A percentile compares a stretch with the other conserved stretches of the same genome.
These are phyloP conservation scores for Cinara cedri DNA, from an alignment of 2,888 invertebrate genomes.

Conservation along the genomic window DNA sequence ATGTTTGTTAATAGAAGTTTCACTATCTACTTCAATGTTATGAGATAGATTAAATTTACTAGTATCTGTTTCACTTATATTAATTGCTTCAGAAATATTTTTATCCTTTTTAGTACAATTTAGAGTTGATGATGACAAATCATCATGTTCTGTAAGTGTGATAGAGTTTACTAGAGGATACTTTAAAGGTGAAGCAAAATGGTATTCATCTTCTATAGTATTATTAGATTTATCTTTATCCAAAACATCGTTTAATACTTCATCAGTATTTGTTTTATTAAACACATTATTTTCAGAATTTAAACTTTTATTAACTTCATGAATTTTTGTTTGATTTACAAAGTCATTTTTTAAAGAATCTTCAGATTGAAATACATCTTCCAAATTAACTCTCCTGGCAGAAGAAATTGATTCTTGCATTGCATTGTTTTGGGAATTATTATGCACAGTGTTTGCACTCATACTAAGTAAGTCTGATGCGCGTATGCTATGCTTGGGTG, in stretches of 20 bases:
- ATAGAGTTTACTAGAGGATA: background rate
- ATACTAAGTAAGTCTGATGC: conserved; percentile 46
- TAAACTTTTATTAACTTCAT: background rate
- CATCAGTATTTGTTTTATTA: background rate
- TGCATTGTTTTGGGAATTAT: background rate
- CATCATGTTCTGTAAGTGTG: background rate
- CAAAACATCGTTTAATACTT: background rate
- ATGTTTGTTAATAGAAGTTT: background rate
- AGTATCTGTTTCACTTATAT: background rate
- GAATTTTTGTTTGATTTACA: conserved; percentile 14
- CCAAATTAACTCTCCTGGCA: conserved; percentile 32
- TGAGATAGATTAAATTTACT: background rate
- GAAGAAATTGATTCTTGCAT: conserved; percentile 23
- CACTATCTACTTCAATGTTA: background rate
- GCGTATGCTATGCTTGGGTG: conserved; percentile 19
- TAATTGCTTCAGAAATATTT: background rate
- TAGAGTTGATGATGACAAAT: background rate
- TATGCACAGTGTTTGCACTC: background rate
- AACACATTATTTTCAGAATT: background rate
- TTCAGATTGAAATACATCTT: conserved; percentile 41
- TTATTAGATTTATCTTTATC: background rate
- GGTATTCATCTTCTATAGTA: background rate
- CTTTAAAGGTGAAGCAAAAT: conserved; percentile 1
- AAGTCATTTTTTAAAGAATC: conserved; percentile 37
- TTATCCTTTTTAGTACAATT: background rate